Percentiles rank a stretch among this genome's conserved stretches.
Evolutionary conservation across 2,888 invertebrate genomes (phyloP).

Genomic region (Gastracanthus pulcherrimus): DNA sequence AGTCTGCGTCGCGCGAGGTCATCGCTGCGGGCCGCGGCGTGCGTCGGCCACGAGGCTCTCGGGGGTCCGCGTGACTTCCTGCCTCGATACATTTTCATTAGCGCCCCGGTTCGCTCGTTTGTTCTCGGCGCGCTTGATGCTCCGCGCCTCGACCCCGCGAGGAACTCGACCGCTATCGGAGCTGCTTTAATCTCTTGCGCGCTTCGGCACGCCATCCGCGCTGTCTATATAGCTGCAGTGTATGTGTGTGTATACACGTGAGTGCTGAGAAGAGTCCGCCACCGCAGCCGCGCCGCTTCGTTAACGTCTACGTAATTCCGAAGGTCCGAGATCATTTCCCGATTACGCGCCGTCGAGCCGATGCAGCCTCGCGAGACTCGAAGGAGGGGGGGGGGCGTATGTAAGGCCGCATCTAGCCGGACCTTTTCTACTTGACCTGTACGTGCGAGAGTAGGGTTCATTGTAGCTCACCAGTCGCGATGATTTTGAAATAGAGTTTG

Average conservation of each 20-base stretch:
- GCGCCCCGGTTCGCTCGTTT: conserved; percentile 50
- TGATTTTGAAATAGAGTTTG: no score
- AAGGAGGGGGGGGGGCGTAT: no score
- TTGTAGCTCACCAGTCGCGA: no score
- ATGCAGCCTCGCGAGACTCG: no score
- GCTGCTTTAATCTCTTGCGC: conserved; percentile 26
- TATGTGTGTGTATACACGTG: neutral
- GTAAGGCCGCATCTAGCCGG: no score
- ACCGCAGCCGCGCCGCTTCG: conserved; percentile 37
- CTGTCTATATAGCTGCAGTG: no score
- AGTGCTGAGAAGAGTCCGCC: neutral
- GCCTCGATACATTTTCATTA: conserved; percentile 70
- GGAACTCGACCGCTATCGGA: conserved; percentile 8
- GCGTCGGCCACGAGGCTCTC: neutral
- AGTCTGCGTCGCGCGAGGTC: neutral
- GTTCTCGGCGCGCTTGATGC: neutral
- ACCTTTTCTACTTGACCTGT: no score
- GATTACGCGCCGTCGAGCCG: conserved; percentile 27
- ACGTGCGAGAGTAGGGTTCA: no score
- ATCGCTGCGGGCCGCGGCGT: neutral
- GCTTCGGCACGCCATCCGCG: conserved; percentile 31
- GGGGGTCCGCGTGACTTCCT: conserved; percentile 63
- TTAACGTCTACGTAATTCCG: conserved; percentile 44
- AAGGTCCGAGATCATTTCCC: conserved; percentile 42
- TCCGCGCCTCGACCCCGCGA: neutral